A percentile compares a stretch with the other conserved stretches of the same genome.
These are phyloP conservation scores for Distichodus sexfasciatus DNA, from an alignment of 2,797 vertebrate species.

Conservation along the genomic window DNA sequence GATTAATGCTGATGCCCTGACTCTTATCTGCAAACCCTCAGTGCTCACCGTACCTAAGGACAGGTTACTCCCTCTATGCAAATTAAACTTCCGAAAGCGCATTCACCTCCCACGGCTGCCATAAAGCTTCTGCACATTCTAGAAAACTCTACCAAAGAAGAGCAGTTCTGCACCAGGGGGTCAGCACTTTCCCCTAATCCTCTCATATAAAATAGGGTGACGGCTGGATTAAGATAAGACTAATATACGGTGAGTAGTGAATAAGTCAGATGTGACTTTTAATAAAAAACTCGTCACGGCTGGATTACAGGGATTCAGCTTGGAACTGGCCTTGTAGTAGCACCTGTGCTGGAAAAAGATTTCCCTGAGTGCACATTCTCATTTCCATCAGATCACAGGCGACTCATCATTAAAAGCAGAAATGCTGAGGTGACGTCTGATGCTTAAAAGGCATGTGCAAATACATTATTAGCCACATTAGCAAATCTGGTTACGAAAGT, in stretches of 20 bases:
- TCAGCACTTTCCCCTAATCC: constrained; percentile 51
- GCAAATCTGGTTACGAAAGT: no score
- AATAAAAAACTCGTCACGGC: constrained; percentile 33
- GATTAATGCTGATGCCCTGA: constrained; percentile 14
- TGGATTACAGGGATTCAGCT: constrained; percentile 31
- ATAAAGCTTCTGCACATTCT: neutral
- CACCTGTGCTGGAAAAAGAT: neutral
- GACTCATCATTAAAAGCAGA: no score
- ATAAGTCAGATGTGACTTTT: constrained; percentile 29
- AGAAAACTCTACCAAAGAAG: constrained; percentile 16
- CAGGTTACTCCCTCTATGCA: constrained; percentile 10
- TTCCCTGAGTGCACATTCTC: constrained; percentile 26
- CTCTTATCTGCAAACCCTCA: constrained; percentile 34
- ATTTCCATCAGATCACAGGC: no score
- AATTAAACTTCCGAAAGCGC: neutral
- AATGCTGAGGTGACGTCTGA: constrained; percentile 16
- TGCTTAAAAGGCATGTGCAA: no score
- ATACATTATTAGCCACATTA: no score
- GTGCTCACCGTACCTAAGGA: neutral
- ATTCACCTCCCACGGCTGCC: constrained; percentile 22
- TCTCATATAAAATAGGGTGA: constrained; percentile 19
- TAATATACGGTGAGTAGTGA: constrained; percentile 39
- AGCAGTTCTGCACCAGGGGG: constrained; percentile 5
- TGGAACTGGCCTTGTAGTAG: constrained; percentile 23
- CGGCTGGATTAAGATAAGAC: constrained; percentile 49